phyloP scores from a whole-genome alignment of 2,113 vertebrate genomes.

The Tautogolabrus adspersus region DNA sequence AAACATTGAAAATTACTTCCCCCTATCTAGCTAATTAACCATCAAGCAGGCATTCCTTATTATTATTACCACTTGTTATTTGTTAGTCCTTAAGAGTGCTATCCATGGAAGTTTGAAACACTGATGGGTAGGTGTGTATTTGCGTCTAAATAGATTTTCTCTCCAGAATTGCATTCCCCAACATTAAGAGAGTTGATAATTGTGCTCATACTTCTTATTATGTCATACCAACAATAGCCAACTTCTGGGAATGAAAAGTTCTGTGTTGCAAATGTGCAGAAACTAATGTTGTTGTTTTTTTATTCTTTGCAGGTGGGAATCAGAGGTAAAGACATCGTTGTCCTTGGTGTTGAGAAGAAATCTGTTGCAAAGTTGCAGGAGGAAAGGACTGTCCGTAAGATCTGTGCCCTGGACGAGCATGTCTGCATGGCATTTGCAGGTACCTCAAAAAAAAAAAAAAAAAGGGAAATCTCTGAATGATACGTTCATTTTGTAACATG shows the following conservation, averaged over 20 bases:
- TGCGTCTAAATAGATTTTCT: neutral
- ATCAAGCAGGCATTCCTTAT: no score
- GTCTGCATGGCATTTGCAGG: conserved; percentile 90
- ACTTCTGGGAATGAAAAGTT: neutral
- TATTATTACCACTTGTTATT: no score
- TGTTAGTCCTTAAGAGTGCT: no score
- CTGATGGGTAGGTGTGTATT: neutral
- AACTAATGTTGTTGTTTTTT: neutral
- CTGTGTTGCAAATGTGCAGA: neutral
- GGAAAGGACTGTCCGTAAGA: conserved; percentile 89
- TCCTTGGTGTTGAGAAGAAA: conserved; percentile 88
- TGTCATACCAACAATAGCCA: neutral
- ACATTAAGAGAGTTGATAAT: neutral
- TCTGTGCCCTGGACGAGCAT: conserved; percentile 87
- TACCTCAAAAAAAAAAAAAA: conserved; percentile 37
- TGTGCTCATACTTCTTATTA: neutral
- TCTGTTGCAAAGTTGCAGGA: conserved; percentile 88
- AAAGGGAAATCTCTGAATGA: neutral
- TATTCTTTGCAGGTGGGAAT: conserved; percentile 84
- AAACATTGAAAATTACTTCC: no score
- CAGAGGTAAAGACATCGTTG: conserved; percentile 87
- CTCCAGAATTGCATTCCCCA: neutral
- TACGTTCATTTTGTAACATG: neutral
- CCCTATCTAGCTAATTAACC: no score
- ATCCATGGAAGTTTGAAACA: neutral